These are phyloP conservation scores for Orientallactaga sibirica DNA, from an alignment of 2,797 vertebrate species.

Conservation along the genomic window DNA sequence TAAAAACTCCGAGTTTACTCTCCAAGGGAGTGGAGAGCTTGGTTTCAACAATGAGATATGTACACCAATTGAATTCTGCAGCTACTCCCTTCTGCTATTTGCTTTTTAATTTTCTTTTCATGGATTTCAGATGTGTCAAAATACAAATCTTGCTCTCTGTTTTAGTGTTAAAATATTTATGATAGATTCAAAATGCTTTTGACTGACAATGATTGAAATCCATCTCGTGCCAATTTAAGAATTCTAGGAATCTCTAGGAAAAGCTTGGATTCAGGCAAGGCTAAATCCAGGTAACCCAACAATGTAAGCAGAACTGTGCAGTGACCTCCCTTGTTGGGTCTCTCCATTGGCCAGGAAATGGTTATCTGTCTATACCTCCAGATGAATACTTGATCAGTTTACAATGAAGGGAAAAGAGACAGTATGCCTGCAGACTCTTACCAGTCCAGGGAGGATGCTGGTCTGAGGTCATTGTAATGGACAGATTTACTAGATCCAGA, in stretches of 20 bases:
- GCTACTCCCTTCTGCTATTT: background rate
- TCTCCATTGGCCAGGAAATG: background rate
- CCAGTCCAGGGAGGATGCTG: background rate
- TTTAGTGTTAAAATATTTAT: constrained; percentile 41
- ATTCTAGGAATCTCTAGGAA: background rate
- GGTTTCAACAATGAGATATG: background rate
- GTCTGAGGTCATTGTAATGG: background rate
- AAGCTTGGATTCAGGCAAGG: background rate
- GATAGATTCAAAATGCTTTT: background rate
- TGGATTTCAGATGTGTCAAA: constrained; percentile 3
- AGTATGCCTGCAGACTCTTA: background rate
- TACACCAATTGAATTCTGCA: background rate
- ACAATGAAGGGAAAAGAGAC: background rate
- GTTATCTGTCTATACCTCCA: background rate
- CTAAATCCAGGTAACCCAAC: background rate
- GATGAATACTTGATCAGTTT: background rate
- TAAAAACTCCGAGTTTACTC: background rate
- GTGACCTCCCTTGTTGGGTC: background rate
- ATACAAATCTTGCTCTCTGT: background rate
- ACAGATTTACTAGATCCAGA: background rate
- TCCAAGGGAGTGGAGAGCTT: background rate
- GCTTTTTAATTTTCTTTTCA: background rate
- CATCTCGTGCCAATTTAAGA: background rate
- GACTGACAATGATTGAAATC: constrained; percentile 36
- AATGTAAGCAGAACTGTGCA: background rate